Evolutionary conservation across 2,888 invertebrate genomes (phyloP).

Genomic region (Parnassius glacialis): DNA sequence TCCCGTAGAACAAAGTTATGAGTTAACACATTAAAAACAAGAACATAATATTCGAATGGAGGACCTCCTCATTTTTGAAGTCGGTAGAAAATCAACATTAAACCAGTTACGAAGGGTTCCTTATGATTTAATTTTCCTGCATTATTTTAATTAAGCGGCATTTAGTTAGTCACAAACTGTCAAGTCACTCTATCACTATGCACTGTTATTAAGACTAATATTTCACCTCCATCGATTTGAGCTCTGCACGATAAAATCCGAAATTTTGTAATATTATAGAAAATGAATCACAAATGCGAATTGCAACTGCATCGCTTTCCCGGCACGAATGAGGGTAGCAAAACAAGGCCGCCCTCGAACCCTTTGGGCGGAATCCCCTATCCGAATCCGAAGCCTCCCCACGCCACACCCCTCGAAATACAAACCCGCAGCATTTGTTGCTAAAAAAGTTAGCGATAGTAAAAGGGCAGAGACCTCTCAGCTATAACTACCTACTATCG

Average conservation of each 20-base stretch:
- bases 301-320: conserved; percentile 44
- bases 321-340: conserved; percentile 42
- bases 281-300: conserved; percentile 29
- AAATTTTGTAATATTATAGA: conserved; percentile 6
- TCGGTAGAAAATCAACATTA: no score
- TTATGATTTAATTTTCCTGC: no score
- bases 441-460: conserved; percentile 38
- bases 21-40: no score
- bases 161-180: no score
- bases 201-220: no score
- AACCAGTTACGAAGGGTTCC: no score
- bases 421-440: conserved; percentile 42
- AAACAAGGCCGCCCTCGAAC: conserved; percentile 39
- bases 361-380: conserved; percentile 43
- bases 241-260: not conserved
- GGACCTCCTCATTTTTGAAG: no score
- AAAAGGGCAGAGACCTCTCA: conserved; percentile 31
- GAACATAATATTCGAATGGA: no score
- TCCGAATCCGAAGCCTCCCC: conserved; percentile 39
- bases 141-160: no score
- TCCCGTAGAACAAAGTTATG: no score
- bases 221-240: not conserved
- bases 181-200: no score
- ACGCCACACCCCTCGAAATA: conserved; percentile 40
- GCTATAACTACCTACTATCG: conserved; percentile 1